phyloP scores from a whole-genome alignment of 2,888 invertebrate species.

The Eupelmus urozonus region DNA sequence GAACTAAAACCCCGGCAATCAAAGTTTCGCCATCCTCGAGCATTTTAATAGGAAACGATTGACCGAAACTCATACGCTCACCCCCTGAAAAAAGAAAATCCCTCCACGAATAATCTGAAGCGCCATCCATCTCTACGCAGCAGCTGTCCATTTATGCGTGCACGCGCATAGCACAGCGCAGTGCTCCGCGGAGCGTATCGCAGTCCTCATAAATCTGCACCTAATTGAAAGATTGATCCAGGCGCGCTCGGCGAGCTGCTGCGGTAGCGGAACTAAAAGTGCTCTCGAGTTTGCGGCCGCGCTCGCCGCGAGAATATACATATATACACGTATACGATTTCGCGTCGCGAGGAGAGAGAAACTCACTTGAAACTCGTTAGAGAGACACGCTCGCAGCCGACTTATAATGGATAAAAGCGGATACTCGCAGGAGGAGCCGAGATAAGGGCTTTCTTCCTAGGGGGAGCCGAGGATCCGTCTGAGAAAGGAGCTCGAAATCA shows the following conservation, averaged over 20 bases:
- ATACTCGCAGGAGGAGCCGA: constrained; percentile 44
- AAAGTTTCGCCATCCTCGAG: neutral
- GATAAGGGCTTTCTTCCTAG: constrained; percentile 68
- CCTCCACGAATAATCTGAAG: neutral
- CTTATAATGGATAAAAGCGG: constrained; percentile 46
- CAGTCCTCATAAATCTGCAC: constrained; percentile 68
- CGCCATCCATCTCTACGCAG: constrained; percentile 35
- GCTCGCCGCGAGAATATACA: too few relatives aligned
- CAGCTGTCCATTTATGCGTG: constrained; percentile 60
- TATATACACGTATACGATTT: constrained; percentile 48
- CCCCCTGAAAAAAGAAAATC: too few relatives aligned
- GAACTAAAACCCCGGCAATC: neutral
- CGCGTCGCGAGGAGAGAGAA: constrained; percentile 60
- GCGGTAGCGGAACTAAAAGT: constrained; percentile 65
- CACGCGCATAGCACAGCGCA: too few relatives aligned
- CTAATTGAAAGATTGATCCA: constrained; percentile 74
- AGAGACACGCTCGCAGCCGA: constrained; percentile 60
- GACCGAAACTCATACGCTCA: too few relatives aligned
- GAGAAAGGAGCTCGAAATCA: constrained; percentile 70
- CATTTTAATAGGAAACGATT: neutral
- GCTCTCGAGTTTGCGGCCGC: constrained; percentile 55
- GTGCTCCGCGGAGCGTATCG: constrained; percentile 59
- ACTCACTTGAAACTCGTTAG: constrained; percentile 65
- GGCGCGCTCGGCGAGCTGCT: too few relatives aligned
- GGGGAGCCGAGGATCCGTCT: constrained; percentile 49